Percentiles rank a stretch among this genome's conserved stretches.
phyloP scores from a whole-genome alignment of 1,140 invertebrate genomes.

The Helicorthomorpha holstii region DNA sequence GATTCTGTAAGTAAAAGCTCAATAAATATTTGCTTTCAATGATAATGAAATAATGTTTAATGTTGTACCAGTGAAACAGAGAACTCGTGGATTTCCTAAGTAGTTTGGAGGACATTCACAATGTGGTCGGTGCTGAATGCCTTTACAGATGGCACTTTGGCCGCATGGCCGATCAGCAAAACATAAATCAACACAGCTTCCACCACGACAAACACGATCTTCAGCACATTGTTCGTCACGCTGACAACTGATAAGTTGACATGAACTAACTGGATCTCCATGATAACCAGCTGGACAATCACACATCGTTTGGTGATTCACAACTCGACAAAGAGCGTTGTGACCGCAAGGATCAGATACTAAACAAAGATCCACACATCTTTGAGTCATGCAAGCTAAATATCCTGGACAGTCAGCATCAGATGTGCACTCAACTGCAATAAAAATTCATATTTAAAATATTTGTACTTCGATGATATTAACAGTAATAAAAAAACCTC shows the following conservation, averaged over 20 bases:
- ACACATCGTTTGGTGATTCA: slow-evolving; percentile 14
- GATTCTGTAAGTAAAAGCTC: background rate
- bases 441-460: background rate
- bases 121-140: slow-evolving; percentile 23
- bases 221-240: slow-evolving; percentile 49
- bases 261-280: slow-evolving; percentile 33
- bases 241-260: slow-evolving; percentile 56
- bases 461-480: background rate
- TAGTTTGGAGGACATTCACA: slow-evolving; percentile 22
- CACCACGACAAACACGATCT: slow-evolving; percentile 51
- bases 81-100: slow-evolving; percentile 21
- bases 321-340: slow-evolving; percentile 16
- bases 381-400: slow-evolving; percentile 13
- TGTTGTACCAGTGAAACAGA: slow-evolving; percentile 49
- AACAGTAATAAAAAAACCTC: slow-evolving; percentile 6
- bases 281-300: slow-evolving; percentile 16
- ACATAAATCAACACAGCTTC: slow-evolving; percentile 59
- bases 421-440: slow-evolving; percentile 42
- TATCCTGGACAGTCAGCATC: slow-evolving; percentile 17
- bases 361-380: slow-evolving; percentile 13
- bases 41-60: background rate
- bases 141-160: slow-evolving; percentile 53
- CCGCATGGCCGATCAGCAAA: slow-evolving; percentile 53
- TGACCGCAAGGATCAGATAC: slow-evolving; percentile 61
- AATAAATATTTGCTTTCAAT: background rate